Conservation (phyloP, 2,113 vertebrate genomes). For the Halichoeres trimaculatus region DNA sequence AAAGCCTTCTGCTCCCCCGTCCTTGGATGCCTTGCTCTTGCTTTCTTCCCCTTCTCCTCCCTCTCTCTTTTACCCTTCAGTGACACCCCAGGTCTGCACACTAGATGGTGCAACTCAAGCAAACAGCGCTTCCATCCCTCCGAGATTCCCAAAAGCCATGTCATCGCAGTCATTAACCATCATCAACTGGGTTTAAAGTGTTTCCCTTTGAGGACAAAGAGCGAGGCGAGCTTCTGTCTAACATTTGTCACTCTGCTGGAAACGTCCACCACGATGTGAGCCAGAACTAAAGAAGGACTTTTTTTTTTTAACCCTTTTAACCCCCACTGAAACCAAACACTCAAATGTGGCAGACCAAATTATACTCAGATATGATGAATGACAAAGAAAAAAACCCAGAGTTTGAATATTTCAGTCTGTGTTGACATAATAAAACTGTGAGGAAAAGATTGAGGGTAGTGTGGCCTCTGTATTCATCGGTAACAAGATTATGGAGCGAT, state of each 20-base stretch:
- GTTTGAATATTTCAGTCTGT: neutral
- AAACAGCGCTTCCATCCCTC: slow-evolving; percentile 25
- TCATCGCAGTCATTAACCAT: slow-evolving; percentile 22
- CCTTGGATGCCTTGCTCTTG: slow-evolving; percentile 42
- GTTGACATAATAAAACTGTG: neutral
- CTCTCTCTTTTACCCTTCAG: slow-evolving; percentile 25
- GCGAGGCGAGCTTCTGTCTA: slow-evolving; percentile 3
- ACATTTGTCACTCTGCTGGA: slow-evolving; percentile 14
- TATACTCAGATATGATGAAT: neutral
- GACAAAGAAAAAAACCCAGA: neutral
- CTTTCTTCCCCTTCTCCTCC: slow-evolving; percentile 24
- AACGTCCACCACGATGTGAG: slow-evolving; percentile 14
- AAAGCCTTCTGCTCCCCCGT: slow-evolving; percentile 43
- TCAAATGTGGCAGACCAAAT: neutral
- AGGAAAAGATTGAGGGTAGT: neutral
- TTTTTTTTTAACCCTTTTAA: neutral
- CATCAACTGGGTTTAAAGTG: slow-evolving; percentile 10
- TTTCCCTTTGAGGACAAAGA: slow-evolving; percentile 7
- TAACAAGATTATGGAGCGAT: neutral
- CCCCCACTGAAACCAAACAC: neutral
- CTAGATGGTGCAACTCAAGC: slow-evolving; percentile 48
- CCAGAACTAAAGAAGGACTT: neutral
- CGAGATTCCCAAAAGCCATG: slow-evolving; percentile 13
- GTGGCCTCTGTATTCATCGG: too few relatives aligned
- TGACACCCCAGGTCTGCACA: slow-evolving; percentile 29